These are phyloP conservation scores for Bombus consobrinus DNA, from an alignment of 1,140 invertebrate species.

Conservation along the genomic window DNA sequence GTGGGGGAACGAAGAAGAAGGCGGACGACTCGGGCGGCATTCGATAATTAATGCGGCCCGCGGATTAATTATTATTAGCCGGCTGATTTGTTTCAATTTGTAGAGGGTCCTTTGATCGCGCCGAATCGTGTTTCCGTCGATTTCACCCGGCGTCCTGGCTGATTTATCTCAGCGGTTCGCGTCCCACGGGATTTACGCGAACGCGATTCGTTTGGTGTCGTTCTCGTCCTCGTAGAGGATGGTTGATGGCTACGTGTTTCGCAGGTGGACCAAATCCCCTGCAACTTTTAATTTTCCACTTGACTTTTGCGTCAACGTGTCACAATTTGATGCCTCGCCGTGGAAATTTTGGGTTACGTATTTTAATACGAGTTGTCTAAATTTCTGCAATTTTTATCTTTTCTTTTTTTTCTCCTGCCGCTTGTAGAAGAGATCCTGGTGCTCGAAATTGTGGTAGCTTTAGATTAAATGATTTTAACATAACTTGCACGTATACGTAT, in stretches of 20 bases:
- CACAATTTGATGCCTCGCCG: too few species aligned
- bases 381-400: too few species aligned
- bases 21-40: constrained; percentile 8
- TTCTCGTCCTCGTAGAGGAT: constrained; percentile 14
- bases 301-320: background rate
- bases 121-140: constrained; percentile 76
- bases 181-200: constrained; percentile 52
- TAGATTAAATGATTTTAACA: too few species aligned
- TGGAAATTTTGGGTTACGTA: too few species aligned
- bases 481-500: too few species aligned
- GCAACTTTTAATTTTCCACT: background rate
- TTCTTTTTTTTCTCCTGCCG: too few species aligned
- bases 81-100: constrained; percentile 82
- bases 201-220: constrained; percentile 37
- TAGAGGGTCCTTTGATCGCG: constrained; percentile 77
- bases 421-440: too few species aligned
- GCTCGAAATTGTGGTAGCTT: too few species aligned
- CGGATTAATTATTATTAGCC: constrained; percentile 82
- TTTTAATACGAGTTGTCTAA: too few species aligned
- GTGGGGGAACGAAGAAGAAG: background rate
- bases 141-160: constrained; percentile 65
- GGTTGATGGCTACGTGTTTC: constrained; percentile 13
- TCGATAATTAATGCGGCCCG: constrained; percentile 76
- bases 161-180: constrained; percentile 68
- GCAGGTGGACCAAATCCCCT: background rate